phyloP scores from a whole-genome alignment of 2,113 vertebrate species.

The Larimichthys crocea region DNA sequence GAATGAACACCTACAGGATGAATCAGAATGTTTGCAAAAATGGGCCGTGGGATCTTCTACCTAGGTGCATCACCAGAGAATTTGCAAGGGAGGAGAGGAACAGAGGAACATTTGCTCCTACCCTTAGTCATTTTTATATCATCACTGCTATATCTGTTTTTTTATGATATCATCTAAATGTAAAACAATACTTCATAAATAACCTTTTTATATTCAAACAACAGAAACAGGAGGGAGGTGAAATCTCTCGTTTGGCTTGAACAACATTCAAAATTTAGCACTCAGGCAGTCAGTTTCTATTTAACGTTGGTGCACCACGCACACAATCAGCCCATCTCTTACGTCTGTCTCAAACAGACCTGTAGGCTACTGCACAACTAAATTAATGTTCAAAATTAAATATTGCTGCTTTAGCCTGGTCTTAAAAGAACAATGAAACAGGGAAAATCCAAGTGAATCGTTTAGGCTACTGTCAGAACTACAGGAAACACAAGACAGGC shows the following conservation, averaged over 20 bases:
- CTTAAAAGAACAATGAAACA: neutral
- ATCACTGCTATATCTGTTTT: neutral
- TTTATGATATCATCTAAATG: neutral
- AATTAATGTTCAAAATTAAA: constrained; percentile 17
- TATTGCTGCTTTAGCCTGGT: neutral
- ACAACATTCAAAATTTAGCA: constrained; percentile 10
- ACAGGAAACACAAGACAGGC: neutral
- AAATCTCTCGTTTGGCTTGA: constrained; percentile 12
- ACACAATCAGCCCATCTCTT: constrained; percentile 25
- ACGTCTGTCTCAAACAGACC: constrained; percentile 27
- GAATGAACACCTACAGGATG: neutral
- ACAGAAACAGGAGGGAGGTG: neutral
- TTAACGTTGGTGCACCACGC: neutral
- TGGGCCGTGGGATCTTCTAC: neutral
- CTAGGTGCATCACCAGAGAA: neutral
- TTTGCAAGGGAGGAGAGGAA: neutral
- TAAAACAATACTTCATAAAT: neutral
- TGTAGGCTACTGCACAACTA: constrained; percentile 11
- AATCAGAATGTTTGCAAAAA: neutral
- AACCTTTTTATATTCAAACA: neutral
- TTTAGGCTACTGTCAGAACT: neutral
- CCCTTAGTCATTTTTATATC: neutral
- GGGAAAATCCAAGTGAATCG: neutral
- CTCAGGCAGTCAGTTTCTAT: constrained; percentile 6
- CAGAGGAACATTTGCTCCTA: constrained; percentile 1